These are phyloP conservation scores for Lagria hirta DNA, from an alignment of 2,888 invertebrate species.

Conservation along the genomic window DNA sequence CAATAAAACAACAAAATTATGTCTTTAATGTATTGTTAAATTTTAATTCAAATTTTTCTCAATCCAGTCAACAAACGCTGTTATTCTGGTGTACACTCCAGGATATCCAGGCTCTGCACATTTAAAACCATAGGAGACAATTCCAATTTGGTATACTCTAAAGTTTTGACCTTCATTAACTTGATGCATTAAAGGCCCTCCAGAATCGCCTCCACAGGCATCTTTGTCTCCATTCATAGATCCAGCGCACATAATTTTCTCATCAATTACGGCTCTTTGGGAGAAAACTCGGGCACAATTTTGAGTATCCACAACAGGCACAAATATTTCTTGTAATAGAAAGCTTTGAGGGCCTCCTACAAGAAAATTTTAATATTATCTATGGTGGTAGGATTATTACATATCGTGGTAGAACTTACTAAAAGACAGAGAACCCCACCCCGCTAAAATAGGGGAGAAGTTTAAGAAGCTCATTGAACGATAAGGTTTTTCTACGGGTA, in stretches of 20 bases:
- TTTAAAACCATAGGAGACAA: conserved; percentile 67
- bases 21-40: no score
- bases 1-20: no score
- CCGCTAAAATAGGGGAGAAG: conserved; percentile 71
- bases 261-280: conserved; percentile 61
- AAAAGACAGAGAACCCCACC: conserved; percentile 76
- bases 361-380: no score
- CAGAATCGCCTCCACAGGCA: conserved; percentile 80
- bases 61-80: conserved; percentile 66
- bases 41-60: conserved; percentile 42
- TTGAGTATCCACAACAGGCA: conserved; percentile 67
- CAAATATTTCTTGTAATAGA: conserved; percentile 66
- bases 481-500: conserved; percentile 63
- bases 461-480: conserved; percentile 59
- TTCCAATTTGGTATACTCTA: conserved; percentile 62
- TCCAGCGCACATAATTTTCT: conserved; percentile 71
- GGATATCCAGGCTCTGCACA: conserved; percentile 65
- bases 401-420: no score
- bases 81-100: conserved; percentile 65
- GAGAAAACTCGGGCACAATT: conserved; percentile 63
- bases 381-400: neutral
- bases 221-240: conserved; percentile 66
- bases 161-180: conserved; percentile 39
- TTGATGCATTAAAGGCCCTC: conserved; percentile 73
- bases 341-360: conserved; percentile 70